These are phyloP conservation scores for Agelastica alni DNA, from an alignment of 2,888 invertebrate genomes.

Conservation along the genomic window DNA sequence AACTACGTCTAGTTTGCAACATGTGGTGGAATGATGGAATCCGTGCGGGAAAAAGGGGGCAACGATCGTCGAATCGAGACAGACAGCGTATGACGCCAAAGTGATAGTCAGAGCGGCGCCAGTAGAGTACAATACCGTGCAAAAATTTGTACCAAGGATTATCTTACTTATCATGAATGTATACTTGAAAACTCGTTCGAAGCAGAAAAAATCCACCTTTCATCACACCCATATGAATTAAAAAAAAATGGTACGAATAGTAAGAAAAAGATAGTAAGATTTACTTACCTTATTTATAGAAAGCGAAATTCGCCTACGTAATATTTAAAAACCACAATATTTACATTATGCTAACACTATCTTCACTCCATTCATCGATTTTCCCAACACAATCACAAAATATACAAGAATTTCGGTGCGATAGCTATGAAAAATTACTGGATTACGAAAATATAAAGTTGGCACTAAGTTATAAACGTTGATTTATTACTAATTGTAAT, in stretches of 20 bases:
- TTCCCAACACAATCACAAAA: constrained; percentile 29
- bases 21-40: constrained; percentile 45
- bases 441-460: constrained; percentile 35
- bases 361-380: constrained; percentile 19
- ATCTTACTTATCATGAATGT: neutral
- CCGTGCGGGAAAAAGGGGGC: constrained; percentile 48
- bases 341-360: constrained; percentile 38
- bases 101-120: constrained; percentile 58
- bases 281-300: constrained; percentile 40
- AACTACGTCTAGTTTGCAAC: constrained; percentile 34
- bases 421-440: constrained; percentile 29
- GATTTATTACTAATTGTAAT: constrained; percentile 40
- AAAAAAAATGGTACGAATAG: constrained; percentile 7
- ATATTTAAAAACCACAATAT: constrained; percentile 35
- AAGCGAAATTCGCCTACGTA: constrained; percentile 41
- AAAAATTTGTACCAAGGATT: constrained; percentile 44
- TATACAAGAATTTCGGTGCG: constrained; percentile 22
- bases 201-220: constrained; percentile 13
- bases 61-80: constrained; percentile 49
- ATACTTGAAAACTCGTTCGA: neutral
- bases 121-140: constrained; percentile 55
- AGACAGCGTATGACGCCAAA: constrained; percentile 59
- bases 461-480: constrained; percentile 43
- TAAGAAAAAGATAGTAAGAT: constrained; percentile 13
- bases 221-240: neutral